Evolutionary conservation across 2,888 invertebrate genomes (phyloP), one percentile per base, ranked within the genome.

Genomic region (Andrena trimmerana): DNA sequence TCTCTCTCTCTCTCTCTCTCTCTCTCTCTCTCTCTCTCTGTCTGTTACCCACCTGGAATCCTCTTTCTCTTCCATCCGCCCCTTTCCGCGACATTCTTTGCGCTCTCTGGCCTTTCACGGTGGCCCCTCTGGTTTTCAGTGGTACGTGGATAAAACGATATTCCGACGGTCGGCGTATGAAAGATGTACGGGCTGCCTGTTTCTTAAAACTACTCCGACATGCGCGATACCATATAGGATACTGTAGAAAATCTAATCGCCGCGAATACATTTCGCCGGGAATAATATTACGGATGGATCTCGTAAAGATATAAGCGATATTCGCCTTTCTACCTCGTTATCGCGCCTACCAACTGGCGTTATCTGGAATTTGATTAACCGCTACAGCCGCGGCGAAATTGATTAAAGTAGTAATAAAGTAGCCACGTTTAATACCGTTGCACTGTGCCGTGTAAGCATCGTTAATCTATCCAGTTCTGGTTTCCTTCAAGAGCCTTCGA

Each of bases 31-130:
- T 20, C 20, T 20, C 42, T 42, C 59, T 69, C 67, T 62, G 48
- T 50, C 60, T 85, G 60, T 27, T 72, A 60, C 67, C 59, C 54
- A 10, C 13, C 7, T 27, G 66, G 33, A 63, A 59, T 5, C 36
- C 13, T 42, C 52, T 8, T 24, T 1, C 10, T 20, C 60, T 13
- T 4, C n/a, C 57, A 20, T 24, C 31, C 6, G 13, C 48, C 31
- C 4, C 29, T 48, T 60, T 31, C 36, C 33, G n/a, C 36, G 31
- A 42, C 59, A 31, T 70, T 70, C 36, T 20, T 31, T 31, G 6
- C 29, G 16, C 36, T 29, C 8, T 7, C 33, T 10, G 16, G 31
- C 54, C 50, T 36, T 50, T 33, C 54, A n/a, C 48, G 27, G 8
- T 65, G 29, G 8, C 5, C 29, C n/a, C 27, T 29, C 20, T 57